Evolutionary conservation across 2,888 invertebrate genomes (phyloP).

Genomic region (Eurytoma adleriae): DNA sequence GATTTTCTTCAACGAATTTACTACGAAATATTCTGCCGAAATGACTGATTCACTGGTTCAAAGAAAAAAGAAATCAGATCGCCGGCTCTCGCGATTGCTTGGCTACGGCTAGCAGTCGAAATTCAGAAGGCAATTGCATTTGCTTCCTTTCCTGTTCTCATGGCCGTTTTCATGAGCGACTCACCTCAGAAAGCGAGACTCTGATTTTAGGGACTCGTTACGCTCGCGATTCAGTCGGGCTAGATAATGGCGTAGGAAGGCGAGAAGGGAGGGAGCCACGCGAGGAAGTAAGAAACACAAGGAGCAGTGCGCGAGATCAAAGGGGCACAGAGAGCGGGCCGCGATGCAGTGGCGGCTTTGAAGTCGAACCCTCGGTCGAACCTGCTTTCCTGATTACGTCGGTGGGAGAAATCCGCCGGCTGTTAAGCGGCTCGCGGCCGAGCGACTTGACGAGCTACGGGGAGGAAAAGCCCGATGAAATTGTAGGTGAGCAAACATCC

Average conservation of each 20-base stretch:
- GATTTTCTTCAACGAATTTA: too few relatives aligned
- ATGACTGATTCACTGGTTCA: constrained; percentile 1
- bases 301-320: neutral
- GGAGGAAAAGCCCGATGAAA: constrained; percentile 18
- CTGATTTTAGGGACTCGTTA: neutral
- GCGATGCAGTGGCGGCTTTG: constrained; percentile 9
- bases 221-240: neutral
- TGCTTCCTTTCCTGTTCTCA: too few relatives aligned
- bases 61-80: constrained; percentile 11
- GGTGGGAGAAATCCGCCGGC: constrained; percentile 1
- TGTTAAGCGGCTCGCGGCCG: neutral
- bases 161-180: too few relatives aligned
- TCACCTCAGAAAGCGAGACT: too few relatives aligned
- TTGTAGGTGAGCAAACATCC: neutral
- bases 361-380: constrained; percentile 18
- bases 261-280: neutral
- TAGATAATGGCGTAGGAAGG: constrained; percentile 1
- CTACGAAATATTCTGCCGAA: too few relatives aligned
- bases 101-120: constrained; percentile 48
- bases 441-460: neutral
- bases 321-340: neutral
- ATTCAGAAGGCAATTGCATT: constrained; percentile 70
- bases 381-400: constrained; percentile 24
- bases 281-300: neutral
- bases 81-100: neutral